Conservation (phyloP, 2,797 vertebrate genomes). For the Botia kubotai region DNA sequence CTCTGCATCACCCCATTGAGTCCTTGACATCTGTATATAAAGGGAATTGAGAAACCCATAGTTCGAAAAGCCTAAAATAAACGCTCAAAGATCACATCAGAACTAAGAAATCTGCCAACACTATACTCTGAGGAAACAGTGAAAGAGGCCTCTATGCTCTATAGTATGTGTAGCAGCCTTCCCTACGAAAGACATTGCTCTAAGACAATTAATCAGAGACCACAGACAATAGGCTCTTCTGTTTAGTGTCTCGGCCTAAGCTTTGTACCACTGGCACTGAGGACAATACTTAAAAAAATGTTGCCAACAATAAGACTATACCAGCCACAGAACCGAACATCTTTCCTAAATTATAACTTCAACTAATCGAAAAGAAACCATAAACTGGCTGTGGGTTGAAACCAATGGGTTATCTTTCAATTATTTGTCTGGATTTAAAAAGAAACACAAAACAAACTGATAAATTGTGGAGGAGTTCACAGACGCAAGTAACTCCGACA, state of each 20-base stretch:
- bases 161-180: constrained; percentile 7
- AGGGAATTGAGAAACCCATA: constrained; percentile 1
- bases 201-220: constrained; percentile 43
- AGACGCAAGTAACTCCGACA: constrained; percentile 31
- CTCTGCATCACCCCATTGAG: constrained; percentile 22
- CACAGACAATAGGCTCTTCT: constrained; percentile 31
- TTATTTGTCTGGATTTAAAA: constrained; percentile 19
- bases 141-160: constrained; percentile 26
- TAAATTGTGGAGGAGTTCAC: constrained; percentile 26
- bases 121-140: constrained; percentile 13
- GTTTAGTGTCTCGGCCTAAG: background rate
- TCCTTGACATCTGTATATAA: constrained; percentile 30
- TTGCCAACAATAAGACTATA: background rate
- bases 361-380: background rate
- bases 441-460: constrained; percentile 13
- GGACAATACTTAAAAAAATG: background rate
- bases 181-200: background rate
- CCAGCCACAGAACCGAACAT: background rate
- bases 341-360: constrained; percentile 2
- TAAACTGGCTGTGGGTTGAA: background rate
- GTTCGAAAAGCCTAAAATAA: constrained; percentile 5
- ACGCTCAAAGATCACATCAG: constrained; percentile 7
- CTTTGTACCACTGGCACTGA: background rate
- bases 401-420: background rate
- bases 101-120: background rate